A percentile compares a stretch with the other conserved stretches of the same genome.
phyloP scores from a whole-genome alignment of 1,140 invertebrate species.

The Drosophila lini region DNA sequence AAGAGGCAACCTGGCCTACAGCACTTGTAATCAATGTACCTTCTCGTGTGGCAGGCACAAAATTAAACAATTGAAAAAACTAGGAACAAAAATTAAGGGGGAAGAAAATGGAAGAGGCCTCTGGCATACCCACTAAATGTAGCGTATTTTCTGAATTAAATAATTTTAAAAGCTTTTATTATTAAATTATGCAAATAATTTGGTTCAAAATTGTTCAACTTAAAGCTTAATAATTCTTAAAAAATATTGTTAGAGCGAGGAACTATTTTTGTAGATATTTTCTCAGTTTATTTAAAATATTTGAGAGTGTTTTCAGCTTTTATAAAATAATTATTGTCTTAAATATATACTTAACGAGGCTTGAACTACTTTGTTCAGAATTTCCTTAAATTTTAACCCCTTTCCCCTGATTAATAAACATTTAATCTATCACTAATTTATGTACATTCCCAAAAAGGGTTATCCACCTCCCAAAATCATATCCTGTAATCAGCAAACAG shows the following conservation, averaged over 20 bases:
- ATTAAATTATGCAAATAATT: background rate
- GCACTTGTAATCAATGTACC: constrained; percentile 25
- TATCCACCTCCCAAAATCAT: background rate
- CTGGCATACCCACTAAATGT: background rate
- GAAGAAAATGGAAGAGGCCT: no score
- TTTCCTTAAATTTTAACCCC: accelerated
- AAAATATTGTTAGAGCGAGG: no score
- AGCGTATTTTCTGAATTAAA: background rate
- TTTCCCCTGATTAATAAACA: background rate
- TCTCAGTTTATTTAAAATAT: no score
- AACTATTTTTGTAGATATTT: background rate
- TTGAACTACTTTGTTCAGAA: background rate
- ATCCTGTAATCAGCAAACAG: constrained; percentile 18
- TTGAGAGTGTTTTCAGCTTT: background rate
- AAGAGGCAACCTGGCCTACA: constrained; percentile 36
- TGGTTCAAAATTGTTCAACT: background rate
- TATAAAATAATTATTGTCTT: no score
- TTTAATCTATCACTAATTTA: background rate
- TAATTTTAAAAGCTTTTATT: accelerated
- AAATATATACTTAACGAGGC: no score
- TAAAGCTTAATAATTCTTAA: no score
- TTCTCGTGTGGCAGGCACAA: constrained; percentile 15
- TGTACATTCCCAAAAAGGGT: background rate
- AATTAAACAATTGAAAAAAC: constrained; percentile 62
- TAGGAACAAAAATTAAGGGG: background rate